Evolutionary conservation across 2,888 invertebrate genomes (phyloP).

Genomic region (Galeopsomyia nigrocyanea): DNA sequence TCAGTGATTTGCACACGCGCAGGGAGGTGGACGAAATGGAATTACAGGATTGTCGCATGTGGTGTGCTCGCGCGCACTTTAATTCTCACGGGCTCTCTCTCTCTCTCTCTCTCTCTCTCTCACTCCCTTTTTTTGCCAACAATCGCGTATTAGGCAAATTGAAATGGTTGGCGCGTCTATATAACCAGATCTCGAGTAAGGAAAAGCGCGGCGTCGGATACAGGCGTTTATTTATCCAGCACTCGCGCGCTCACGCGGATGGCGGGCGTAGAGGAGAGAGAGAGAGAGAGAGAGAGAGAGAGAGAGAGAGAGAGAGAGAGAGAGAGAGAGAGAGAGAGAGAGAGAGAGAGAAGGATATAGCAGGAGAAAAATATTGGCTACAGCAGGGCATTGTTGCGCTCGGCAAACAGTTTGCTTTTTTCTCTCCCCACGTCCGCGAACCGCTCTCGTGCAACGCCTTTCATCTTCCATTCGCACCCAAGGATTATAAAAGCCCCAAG

Average conservation of each 20-base stretch:
- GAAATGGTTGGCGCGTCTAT: conserved; percentile 2
- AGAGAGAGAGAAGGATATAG: too few relatives aligned
- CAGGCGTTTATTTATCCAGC: conserved; percentile 26
- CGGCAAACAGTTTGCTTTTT: conserved; percentile 24
- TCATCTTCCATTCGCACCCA: background rate
- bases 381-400: background rate
- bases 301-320: too few relatives aligned
- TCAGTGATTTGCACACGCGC: too few relatives aligned
- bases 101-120: background rate
- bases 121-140: background rate
- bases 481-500: conserved; percentile 16
- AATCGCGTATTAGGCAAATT: conserved; percentile 23
- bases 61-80: conserved; percentile 43
- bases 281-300: too few relatives aligned
- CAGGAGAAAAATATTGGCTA: too few relatives aligned
- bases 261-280: too few relatives aligned
- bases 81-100: background rate
- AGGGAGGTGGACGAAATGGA: too few relatives aligned
- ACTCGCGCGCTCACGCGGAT: conserved; percentile 17
- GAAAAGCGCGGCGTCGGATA: background rate
- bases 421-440: too few relatives aligned
- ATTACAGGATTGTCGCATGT: too few relatives aligned
- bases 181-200: background rate
- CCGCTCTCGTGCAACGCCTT: too few relatives aligned
- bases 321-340: too few relatives aligned